These are phyloP conservation scores for Netelia melanura DNA, from an alignment of 2,888 invertebrate genomes.

Conservation along the genomic window DNA sequence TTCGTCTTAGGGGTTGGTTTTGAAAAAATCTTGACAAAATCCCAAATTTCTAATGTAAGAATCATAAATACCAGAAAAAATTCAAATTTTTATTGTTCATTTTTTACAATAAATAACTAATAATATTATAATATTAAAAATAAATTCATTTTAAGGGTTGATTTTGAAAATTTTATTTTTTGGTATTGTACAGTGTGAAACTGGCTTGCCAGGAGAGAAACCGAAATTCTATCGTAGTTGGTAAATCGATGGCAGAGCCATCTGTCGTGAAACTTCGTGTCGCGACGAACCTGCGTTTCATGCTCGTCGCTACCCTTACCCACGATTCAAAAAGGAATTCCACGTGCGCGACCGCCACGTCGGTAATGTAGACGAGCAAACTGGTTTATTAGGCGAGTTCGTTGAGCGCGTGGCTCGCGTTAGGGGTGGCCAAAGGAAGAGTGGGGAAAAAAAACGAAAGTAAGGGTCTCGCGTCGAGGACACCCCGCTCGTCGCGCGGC, in stretches of 20 bases:
- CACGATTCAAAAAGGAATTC: conserved; percentile 36
- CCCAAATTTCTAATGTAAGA: not conserved
- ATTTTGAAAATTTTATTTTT: conserved; percentile 7
- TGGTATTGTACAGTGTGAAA: conserved; percentile 59
- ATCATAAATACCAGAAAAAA: no score
- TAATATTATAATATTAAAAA: no score
- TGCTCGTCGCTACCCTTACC: conserved; percentile 56
- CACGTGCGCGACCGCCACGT: conserved; percentile 62
- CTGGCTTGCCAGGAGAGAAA: conserved; percentile 62
- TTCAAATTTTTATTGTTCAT: no score
- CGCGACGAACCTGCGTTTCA: conserved; percentile 59
- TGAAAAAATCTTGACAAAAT: not conserved
- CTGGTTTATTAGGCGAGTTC: conserved; percentile 69
- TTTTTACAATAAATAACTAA: no score
- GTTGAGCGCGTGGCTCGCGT: conserved; percentile 46
- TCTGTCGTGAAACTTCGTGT: conserved; percentile 73
- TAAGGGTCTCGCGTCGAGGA: conserved; percentile 1
- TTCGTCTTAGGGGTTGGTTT: not conserved
- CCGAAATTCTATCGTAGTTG: conserved; percentile 71
- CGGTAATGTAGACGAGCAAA: conserved; percentile 78
- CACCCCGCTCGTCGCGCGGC: conserved; percentile 49
- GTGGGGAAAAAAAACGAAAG: not conserved
- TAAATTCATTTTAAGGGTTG: no score
- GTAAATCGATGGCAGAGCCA: conserved; percentile 76
- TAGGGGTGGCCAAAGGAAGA: conserved; percentile 76